A percentile compares a stretch with the other conserved stretches of the same genome.
phyloP scores from a whole-genome alignment of 2,797 vertebrate species.

The Huso huso region DNA sequence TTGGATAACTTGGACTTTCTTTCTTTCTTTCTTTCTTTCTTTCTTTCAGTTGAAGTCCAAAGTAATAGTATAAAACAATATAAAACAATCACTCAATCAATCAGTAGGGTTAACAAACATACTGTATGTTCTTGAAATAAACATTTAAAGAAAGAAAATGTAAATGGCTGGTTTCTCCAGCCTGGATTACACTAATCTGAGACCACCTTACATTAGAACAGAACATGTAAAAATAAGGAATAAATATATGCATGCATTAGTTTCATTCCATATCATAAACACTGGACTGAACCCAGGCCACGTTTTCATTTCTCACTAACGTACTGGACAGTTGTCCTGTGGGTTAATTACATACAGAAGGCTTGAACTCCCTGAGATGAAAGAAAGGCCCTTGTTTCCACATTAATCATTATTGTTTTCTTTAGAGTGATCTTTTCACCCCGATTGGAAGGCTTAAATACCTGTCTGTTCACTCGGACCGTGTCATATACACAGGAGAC shows the following conservation, averaged over 20 bases:
- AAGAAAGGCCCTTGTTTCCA: conserved; percentile 54
- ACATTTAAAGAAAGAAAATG: no score
- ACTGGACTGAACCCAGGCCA: conserved; percentile 42
- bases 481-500: conserved; percentile 57
- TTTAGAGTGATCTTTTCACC: conserved; percentile 66
- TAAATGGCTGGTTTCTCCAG: no score
- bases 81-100: no score
- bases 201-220: no score
- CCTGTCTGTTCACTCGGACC: conserved; percentile 59
- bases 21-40: no score
- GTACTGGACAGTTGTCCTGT: conserved; percentile 63
- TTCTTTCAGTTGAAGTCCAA: no score
- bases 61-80: no score
- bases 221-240: no score
- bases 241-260: background rate
- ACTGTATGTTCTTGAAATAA: no score
- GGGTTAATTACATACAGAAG: conserved; percentile 63
- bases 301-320: conserved; percentile 64
- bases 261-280: conserved; percentile 40
- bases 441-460: conserved; percentile 52
- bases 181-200: no score
- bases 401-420: conserved; percentile 74
- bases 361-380: conserved; percentile 68
- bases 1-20: no score
- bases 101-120: no score